Evolutionary conservation across 2,888 invertebrate species (phyloP).

Genomic region (Clusia tigrina): DNA sequence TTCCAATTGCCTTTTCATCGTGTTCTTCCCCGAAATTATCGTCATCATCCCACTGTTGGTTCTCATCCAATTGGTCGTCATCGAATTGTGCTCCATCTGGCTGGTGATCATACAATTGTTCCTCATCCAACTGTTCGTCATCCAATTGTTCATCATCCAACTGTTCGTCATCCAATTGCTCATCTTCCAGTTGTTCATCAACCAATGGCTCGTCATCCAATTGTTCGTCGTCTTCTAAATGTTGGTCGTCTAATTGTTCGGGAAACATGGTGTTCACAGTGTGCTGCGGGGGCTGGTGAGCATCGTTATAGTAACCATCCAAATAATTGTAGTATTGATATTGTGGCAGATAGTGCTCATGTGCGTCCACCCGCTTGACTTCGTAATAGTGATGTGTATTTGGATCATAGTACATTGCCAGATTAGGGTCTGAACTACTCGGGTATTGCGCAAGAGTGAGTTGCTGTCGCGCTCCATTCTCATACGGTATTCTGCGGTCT

Average conservation of each 20-base stretch:
- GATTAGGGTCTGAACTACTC: constrained; percentile 19
- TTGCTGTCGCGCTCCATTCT: constrained; percentile 1
- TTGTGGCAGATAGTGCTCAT: background rate
- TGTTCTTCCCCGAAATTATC: background rate
- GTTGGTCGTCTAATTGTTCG: no score
- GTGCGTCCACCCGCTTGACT: constrained; percentile 18
- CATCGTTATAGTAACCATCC: background rate
- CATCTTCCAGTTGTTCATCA: background rate
- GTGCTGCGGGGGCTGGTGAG: background rate
- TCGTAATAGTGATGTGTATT: constrained; percentile 32
- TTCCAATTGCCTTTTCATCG: constrained; percentile 7
- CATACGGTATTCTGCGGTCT: background rate
- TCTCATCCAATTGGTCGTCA: constrained; percentile 3
- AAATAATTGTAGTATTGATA: background rate
- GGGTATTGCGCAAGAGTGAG: constrained; percentile 4
- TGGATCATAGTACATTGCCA: constrained; percentile 35
- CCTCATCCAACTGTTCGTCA: background rate
- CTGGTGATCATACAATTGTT: background rate
- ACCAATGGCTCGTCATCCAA: background rate
- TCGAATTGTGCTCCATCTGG: background rate
- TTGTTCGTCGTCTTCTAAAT: no score
- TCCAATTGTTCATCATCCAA: background rate
- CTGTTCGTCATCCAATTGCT: background rate
- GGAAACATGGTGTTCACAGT: no score
- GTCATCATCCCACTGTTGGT: background rate